phyloP scores from a whole-genome alignment of 2,888 invertebrate genomes.

The Latrodectus hesperus region DNA sequence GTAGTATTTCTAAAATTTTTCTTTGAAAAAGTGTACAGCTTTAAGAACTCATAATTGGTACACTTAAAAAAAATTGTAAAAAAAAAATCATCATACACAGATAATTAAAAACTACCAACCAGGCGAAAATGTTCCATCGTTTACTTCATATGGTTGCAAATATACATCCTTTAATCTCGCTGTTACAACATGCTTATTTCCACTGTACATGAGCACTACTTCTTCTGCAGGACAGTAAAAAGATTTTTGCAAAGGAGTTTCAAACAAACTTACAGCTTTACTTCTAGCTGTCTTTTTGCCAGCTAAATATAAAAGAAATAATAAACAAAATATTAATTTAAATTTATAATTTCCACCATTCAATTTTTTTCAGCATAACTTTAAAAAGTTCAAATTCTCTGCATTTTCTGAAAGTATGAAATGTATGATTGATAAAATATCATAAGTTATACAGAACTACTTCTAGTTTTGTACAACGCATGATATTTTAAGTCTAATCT shows the following conservation, averaged over 20 bases:
- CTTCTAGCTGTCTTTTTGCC: constrained; percentile 49
- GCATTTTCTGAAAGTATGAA: not conserved
- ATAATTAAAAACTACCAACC: not conserved
- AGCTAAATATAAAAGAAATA: constrained; percentile 4
- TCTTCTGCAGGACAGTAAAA: constrained; percentile 50
- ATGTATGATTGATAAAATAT: not conserved
- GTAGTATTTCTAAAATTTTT: not conserved
- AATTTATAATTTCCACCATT: not conserved
- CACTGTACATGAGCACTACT: constrained; percentile 27
- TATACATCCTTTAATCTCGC: constrained; percentile 36
- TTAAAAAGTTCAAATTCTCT: not conserved
- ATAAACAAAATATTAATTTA: constrained; percentile 1
- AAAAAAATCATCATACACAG: too few relatives aligned
- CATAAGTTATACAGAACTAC: too few relatives aligned
- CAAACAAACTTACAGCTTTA: constrained; percentile 35
- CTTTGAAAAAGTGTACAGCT: not conserved
- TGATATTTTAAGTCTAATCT: too few relatives aligned
- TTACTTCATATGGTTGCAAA: constrained; percentile 52
- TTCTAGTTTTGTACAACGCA: too few relatives aligned
- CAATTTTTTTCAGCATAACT: not conserved
- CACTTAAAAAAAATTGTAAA: too few relatives aligned
- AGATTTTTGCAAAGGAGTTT: constrained; percentile 55
- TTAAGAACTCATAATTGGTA: too few relatives aligned
- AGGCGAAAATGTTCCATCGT: constrained; percentile 39
- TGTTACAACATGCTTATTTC: constrained; percentile 44